Base-by-base conservation (phyloP, 1,140 invertebrate genomes). In the Papilio glaucus region DNA sequence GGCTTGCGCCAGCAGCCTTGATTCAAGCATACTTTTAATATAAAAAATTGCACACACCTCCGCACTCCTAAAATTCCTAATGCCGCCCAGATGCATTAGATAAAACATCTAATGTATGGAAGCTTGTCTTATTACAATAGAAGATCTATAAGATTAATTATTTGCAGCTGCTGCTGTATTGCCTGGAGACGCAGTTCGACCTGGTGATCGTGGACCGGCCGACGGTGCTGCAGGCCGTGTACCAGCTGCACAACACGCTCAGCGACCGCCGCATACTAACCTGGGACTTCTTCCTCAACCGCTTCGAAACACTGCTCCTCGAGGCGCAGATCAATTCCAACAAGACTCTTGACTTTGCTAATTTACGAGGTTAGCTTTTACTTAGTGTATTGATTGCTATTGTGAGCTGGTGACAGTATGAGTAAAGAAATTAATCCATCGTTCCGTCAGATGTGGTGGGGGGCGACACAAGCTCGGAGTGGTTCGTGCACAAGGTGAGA, bases 261-360 rank as follows among this genome's bases (percentile, higher is more conserved):
- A 97, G 96, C 74, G 98, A 99, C 85, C 94, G 98, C 42, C 96
- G 96, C 77, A 97, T 99, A 74, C 94, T 99, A 7, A 96, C 96
- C 0, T 99, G 99, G 99, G 98, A 99, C 72, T 99, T 99, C 94
- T 99, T 99, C 88, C 94, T 99, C 4, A 98, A 98, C 90, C 95
- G 99, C 61, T 99, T 99, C 90, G 99, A 99, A 86, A 96, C 98
- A 0, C 93, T 99, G 1, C 99, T 98, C 81, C 91, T 99, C 10
- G 99, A 99, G 93, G 97, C 98, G 0, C 98, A 99, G 93, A 96
- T 99, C 33, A 96, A 95, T 84, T 93, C 98, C 74, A 97, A 98
- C 84, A 97, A 97, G 89, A 94, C 94, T 26, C 95, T 96, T 9
- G 98, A 98, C 81, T 95, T 97, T 74, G 93, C 96, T 1, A 97